Evolutionary conservation across 2,113 vertebrate genomes (phyloP).

Genomic region (Megalops atlanticus): DNA sequence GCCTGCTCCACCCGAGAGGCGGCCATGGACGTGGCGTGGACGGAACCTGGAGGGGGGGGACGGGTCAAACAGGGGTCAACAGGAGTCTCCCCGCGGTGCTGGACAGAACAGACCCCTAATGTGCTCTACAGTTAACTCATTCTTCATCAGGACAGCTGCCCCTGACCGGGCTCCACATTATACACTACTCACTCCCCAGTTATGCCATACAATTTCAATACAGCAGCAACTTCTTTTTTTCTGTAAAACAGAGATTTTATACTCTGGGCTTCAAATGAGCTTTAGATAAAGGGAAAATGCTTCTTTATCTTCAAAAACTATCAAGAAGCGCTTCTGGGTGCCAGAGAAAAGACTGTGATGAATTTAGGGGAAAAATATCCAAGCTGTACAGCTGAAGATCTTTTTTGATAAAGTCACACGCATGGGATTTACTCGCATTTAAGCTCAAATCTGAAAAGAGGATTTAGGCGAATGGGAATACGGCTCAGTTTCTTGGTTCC

Average conservation of each 20-base stretch:
- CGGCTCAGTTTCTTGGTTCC: slow-evolving; percentile 14
- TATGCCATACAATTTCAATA: neutral
- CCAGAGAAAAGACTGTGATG: slow-evolving; percentile 18
- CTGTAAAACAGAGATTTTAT: neutral
- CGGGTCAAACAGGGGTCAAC: slow-evolving; percentile 6
- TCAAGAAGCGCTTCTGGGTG: slow-evolving; percentile 2
- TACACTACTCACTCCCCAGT: neutral
- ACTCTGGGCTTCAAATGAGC: slow-evolving; percentile 11
- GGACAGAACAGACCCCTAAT: neutral
- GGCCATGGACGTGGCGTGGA: slow-evolving; percentile 94
- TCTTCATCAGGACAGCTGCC: slow-evolving; percentile 18
- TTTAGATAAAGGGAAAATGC: slow-evolving; percentile 11
- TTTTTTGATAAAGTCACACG: slow-evolving; percentile 15
- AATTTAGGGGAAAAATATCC: neutral
- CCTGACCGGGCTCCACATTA: neutral
- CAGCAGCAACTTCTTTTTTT: neutral
- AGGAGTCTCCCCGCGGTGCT: neutral
- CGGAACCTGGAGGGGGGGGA: slow-evolving; percentile 75
- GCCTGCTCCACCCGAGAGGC: slow-evolving; percentile 97
- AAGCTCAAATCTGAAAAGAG: slow-evolving; percentile 27
- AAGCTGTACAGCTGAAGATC: neutral
- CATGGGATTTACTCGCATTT: neutral
- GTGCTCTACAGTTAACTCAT: slow-evolving; percentile 19
- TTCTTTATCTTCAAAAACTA: slow-evolving; percentile 4
- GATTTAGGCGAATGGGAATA: slow-evolving; percentile 30